These are phyloP conservation scores for Ostrea denselamellosa DNA, from an alignment of 1,140 invertebrate species.

Conservation along the genomic window DNA sequence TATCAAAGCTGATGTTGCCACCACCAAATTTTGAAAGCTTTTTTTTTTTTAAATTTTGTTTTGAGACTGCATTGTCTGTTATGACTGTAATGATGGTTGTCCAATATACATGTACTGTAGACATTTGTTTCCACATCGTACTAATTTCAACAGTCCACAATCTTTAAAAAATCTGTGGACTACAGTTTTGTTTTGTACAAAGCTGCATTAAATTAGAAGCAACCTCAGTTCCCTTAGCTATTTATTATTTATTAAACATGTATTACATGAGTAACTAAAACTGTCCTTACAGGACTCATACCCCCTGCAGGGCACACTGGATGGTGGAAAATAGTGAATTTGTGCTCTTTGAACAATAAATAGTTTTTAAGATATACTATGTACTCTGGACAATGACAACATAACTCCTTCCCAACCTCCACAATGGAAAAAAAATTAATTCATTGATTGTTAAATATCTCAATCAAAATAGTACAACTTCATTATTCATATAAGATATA, in stretches of 20 bases:
- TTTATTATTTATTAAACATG: background rate
- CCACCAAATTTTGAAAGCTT: background rate
- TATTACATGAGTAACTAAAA: too few relatives aligned
- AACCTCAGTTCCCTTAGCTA: background rate
- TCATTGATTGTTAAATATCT: background rate
- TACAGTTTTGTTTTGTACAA: background rate
- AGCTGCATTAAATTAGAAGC: background rate
- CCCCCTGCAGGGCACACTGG: too few relatives aligned
- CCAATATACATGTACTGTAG: background rate
- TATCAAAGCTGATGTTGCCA: background rate
- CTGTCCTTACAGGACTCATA: too few relatives aligned
- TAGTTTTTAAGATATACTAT: too few relatives aligned
- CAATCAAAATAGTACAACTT: too few relatives aligned
- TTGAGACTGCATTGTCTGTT: background rate
- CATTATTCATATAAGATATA: too few relatives aligned
- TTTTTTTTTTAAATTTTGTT: background rate
- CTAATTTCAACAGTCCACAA: too few relatives aligned
- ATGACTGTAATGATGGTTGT: background rate
- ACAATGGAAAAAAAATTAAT: background rate
- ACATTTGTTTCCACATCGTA: background rate
- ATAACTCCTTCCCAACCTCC: background rate
- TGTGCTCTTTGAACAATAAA: too few relatives aligned
- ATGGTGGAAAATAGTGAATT: too few relatives aligned
- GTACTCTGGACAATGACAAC: too few relatives aligned
- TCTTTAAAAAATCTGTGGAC: too few relatives aligned